Base-by-base conservation (phyloP, 2,797 vertebrate species). In the Tamandua tetradactyla region DNA sequence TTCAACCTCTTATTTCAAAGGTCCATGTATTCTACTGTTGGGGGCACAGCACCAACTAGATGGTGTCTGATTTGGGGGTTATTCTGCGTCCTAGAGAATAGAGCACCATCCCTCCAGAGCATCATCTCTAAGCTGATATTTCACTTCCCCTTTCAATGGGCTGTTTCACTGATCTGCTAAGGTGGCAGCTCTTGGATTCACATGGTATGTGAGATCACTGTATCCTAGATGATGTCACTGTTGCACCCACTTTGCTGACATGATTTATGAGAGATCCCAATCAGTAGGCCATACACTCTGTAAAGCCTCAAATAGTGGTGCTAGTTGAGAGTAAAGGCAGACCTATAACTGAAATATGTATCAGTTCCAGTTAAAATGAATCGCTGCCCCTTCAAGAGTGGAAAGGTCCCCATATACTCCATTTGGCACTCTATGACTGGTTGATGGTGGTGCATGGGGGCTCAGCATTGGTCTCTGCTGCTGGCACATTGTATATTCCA, bases 181-280 rank as follows among this genome's bases (percentile, higher is more conserved):
- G 37, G 15, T 49, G 32, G 64, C 64, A 79, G 81, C 57, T 49
- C 52, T 47, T 37, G 5, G 64, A 40, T 49, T 47, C 15, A 0
- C 27, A 12, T 59, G 27, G 52, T 61, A 49, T 6, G 6, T 35
- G 72, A 66, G 55, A 78, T 79, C 17, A 1, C 17, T 25, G 17
- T 57, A n/a, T 47, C 52, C 66, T 2, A 5, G 22, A 47, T 49
- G 82, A 75, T 74, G 68, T 40, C 27, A 13, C 57, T 40, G 57
- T 37, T 66, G 20, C 0, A 0, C 30, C 2, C 17, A 11, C 27
- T 64, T 17, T 4, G 32, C 35, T 35, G 0, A n/a, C n/a, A n/a
- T n/a, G n/a, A n/a, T n/a, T 64, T 52, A 32, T 40, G 75, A 78
- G 35, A 37, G 35, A 59, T 17, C 14, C 8, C 37, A 59, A 79